These are phyloP conservation scores for Ophioderma brevispina DNA, from an alignment of 35 echinoderm and acorn worm genomes.

Conservation along the genomic window DNA sequence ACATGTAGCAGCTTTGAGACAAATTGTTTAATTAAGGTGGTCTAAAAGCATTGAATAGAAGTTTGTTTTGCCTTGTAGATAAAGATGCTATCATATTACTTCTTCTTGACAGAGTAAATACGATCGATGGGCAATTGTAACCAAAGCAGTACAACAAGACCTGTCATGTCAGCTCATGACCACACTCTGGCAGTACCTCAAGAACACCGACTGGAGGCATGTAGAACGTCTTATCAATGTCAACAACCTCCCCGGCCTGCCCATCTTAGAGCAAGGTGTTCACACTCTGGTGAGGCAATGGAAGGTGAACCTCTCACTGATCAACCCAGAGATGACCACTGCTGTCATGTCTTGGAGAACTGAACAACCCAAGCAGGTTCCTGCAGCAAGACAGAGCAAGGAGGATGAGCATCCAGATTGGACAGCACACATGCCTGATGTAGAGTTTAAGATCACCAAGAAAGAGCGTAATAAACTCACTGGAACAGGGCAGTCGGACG, in stretches of 20 bases:
- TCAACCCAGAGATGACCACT: constrained; percentile 48
- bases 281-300: constrained; percentile 85
- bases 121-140: constrained; percentile 44
- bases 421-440: neutral
- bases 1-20: too few relatives aligned
- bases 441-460: neutral
- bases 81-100: too few relatives aligned
- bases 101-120: constrained; percentile 60
- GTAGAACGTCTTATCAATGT: constrained; percentile 67
- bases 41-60: too few relatives aligned
- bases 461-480: neutral
- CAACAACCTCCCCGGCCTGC: constrained; percentile 67
- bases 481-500: neutral
- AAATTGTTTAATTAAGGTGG: too few relatives aligned
- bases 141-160: constrained; percentile 71
- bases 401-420: neutral
- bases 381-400: neutral
- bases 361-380: constrained; percentile 1
- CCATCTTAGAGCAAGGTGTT: constrained; percentile 73
- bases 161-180: constrained; percentile 89
- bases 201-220: constrained; percentile 35
- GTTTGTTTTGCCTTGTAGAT: too few relatives aligned
- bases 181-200: constrained; percentile 77
- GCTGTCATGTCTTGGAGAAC: constrained; percentile 1
- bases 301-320: constrained; percentile 85